Evolutionary conservation across 2,113 vertebrate species (phyloP), one percentile per base, ranked within the genome.

Genomic region (Microcebus griseorufus): DNA sequence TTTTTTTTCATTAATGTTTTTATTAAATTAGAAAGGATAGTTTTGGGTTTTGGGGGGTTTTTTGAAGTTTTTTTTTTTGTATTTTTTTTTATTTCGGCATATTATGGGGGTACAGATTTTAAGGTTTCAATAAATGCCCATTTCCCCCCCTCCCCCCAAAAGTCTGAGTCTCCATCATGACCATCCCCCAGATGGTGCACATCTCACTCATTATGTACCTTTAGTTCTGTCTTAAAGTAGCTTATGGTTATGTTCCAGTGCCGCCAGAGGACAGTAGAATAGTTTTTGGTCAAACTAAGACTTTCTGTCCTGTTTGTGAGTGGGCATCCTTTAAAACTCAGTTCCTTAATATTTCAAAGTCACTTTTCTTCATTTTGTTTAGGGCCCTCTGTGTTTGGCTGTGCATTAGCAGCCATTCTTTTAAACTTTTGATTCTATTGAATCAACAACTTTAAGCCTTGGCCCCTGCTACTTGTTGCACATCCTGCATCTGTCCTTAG

Each of bases 401-500:
- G 55, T 82, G 51, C 62, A 9, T 82, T 96, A 91, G 81, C 84
- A 90, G 37, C 70, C 25, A 11, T 97, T 88, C 90, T 92, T 80
- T 84, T 32, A 80, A 92, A 96, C 70, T 97, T 86, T 55, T 80
- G 58, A 81, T 96, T 70, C 34, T 73, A 90, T 29, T 96, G 84
- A 97, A 78, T 73, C 88, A 96, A 89, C 89, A 94, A 1, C n/a
- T 32, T 64, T 90, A 96, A 96, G 96, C 97, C 67, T 73, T 95
- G 76, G 76, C 70, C 65, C 80, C 65, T 96, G 39, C 95, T 96
- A 87, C 70, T 58, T 72, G 80, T 70, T 32, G 48, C 45, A 85
- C 80, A 97, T 96, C 96, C 96, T 94, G 95, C 84, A 32, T 51
- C 95, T 87, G 69, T 93, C 69, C 51, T 94, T 95, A 95, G 95